Conservation (phyloP, 2,113 vertebrate genomes). For the Centropristis striata region DNA sequence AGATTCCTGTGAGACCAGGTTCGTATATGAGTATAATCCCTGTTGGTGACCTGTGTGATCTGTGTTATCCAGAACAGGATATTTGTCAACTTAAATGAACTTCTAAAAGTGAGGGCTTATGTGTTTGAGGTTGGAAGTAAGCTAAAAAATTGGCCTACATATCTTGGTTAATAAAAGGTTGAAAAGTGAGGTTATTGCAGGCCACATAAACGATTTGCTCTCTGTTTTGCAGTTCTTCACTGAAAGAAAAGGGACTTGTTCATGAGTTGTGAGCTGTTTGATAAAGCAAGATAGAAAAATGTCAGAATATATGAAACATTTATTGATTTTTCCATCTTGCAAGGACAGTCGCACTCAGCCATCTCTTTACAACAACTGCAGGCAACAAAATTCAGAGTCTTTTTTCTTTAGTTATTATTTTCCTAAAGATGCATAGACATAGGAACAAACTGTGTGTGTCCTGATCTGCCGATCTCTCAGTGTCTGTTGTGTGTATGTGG, state of each 20-base stretch:
- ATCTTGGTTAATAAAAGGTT: background rate
- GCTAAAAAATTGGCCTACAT: background rate
- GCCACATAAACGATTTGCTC: background rate
- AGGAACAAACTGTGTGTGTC: background rate
- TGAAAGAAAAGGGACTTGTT: no score
- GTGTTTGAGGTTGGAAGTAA: background rate
- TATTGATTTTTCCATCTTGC: conserved; percentile 1
- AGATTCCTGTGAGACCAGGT: no score
- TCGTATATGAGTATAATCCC: no score
- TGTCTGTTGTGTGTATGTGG: background rate
- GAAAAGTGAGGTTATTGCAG: background rate
- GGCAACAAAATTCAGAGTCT: no score
- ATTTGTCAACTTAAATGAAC: background rate
- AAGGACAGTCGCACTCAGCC: no score
- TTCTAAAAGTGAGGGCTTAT: background rate
- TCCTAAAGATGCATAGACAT: background rate
- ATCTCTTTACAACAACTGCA: no score
- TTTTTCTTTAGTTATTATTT: background rate
- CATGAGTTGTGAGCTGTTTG: no score
- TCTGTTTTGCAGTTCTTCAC: background rate
- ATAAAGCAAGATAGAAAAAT: no score
- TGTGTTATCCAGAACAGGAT: background rate
- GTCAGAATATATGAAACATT: background rate
- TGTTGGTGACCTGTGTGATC: background rate
- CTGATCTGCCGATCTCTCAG: background rate